Evolutionary conservation across 2,888 invertebrate species (phyloP).

Genomic region (Myathropa florea): DNA sequence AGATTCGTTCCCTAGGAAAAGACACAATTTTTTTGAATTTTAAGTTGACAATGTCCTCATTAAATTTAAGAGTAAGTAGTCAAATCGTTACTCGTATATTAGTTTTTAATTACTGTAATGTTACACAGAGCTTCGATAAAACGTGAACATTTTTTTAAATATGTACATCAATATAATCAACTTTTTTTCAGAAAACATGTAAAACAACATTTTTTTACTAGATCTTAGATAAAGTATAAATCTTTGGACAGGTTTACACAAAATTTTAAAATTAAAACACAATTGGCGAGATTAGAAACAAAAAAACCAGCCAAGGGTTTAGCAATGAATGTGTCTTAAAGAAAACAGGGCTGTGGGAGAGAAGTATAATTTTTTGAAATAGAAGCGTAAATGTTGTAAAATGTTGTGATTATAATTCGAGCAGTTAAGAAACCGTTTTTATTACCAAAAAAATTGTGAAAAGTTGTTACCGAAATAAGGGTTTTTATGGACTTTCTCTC

Average conservation of each 20-base stretch:
- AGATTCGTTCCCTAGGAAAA: too few relatives aligned
- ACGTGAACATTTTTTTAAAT: slow-evolving; percentile 70
- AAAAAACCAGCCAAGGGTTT: slow-evolving; percentile 66
- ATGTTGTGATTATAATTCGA: too few relatives aligned
- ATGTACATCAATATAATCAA: slow-evolving; percentile 22
- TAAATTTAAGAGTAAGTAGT: slow-evolving; percentile 10
- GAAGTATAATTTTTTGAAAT: not conserved
- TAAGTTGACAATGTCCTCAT: not conserved
- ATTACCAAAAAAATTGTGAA: too few relatives aligned
- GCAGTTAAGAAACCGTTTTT: too few relatives aligned
- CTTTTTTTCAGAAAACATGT: slow-evolving; percentile 1
- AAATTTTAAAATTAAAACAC: slow-evolving; percentile 30
- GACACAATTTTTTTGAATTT: too few relatives aligned
- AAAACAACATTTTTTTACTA: not conserved
- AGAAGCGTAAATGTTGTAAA: too few relatives aligned
- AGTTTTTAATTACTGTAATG: slow-evolving; percentile 75
- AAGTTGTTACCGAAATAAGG: too few relatives aligned
- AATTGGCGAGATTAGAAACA: slow-evolving; percentile 53
- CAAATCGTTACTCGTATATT: not conserved
- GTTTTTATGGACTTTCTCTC: too few relatives aligned
- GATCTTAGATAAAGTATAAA: slow-evolving; percentile 32
- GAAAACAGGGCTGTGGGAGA: not conserved
- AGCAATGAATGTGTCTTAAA: not conserved
- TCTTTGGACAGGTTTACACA: slow-evolving; percentile 59
- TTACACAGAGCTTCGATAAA: slow-evolving; percentile 78